Evolutionary conservation across 2,888 invertebrate species (phyloP).

Genomic region (Villa cingulata): DNA sequence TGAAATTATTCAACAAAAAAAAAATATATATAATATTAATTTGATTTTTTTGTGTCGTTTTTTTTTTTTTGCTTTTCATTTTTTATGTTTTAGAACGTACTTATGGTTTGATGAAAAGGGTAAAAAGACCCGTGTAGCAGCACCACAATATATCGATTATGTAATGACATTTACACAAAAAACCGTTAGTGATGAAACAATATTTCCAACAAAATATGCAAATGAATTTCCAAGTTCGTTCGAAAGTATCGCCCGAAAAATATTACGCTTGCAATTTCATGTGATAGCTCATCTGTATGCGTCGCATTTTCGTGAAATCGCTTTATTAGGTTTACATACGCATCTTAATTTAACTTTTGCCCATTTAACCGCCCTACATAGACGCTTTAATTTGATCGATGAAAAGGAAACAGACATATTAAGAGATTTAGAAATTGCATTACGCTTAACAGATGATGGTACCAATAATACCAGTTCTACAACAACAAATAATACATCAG

Average conservation of each 20-base stretch:
- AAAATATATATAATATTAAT: too few species aligned
- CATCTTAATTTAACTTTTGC: slow-evolving; percentile 96
- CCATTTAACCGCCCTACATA: slow-evolving; percentile 75
- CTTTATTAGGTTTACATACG: slow-evolving; percentile 83
- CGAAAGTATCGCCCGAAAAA: slow-evolving; percentile 90
- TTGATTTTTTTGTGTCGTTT: too few species aligned
- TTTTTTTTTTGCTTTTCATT: slow-evolving; percentile 1
- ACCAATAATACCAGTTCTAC: slow-evolving; percentile 14
- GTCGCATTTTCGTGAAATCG: slow-evolving; percentile 92
- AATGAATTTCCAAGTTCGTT: slow-evolving; percentile 85
- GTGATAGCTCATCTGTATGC: slow-evolving; percentile 97
- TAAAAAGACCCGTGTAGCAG: slow-evolving; percentile 92
- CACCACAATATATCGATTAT: slow-evolving; percentile 97
- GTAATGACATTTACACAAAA: slow-evolving; percentile 97
- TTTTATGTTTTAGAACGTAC: slow-evolving; percentile 66
- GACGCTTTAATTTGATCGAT: slow-evolving; percentile 85
- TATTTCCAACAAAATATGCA: slow-evolving; percentile 99
- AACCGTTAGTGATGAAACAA: slow-evolving; percentile 89
- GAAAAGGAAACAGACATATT: slow-evolving; percentile 92
- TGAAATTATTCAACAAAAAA: too few species aligned
- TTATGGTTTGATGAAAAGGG: slow-evolving; percentile 98
- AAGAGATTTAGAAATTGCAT: slow-evolving; percentile 77
- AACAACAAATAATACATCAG: slow-evolving; percentile 10
- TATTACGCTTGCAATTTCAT: slow-evolving; percentile 91
- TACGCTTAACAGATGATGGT: slow-evolving; percentile 46